Percentiles rank a stretch among this genome's conserved stretches.
Evolutionary conservation across 2,888 invertebrate genomes (phyloP).

Genomic region (Eristalis intricaria): DNA sequence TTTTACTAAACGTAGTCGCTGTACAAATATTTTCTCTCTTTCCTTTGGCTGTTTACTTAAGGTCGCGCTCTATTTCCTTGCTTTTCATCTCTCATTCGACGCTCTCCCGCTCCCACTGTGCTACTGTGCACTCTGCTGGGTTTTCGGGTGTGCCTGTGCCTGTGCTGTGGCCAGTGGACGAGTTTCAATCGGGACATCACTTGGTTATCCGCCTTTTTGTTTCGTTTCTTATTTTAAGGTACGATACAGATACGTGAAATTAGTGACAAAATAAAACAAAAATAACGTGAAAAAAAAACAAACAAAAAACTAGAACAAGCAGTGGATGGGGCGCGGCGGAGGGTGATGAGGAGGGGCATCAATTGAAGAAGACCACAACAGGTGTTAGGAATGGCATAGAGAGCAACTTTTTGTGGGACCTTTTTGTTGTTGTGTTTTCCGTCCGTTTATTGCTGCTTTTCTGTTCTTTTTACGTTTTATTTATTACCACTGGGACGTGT

Average conservation of each 20-base stretch:
- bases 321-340: background rate
- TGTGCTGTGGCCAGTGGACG: background rate
- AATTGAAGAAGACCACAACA: constrained; percentile 36
- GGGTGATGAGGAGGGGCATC: background rate
- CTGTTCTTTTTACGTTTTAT: constrained; percentile 33
- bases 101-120: background rate
- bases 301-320: background rate
- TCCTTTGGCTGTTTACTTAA: constrained; percentile 24
- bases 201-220: constrained; percentile 6
- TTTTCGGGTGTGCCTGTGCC: too few relatives aligned
- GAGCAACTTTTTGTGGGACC: background rate
- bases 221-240: background rate
- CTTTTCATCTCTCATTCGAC: background rate
- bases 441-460: constrained; percentile 27
- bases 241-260: constrained; percentile 21
- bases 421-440: constrained; percentile 15
- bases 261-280: constrained; percentile 3
- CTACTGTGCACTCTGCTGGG: too few relatives aligned
- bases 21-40: constrained; percentile 28
- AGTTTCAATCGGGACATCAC: background rate
- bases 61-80: constrained; percentile 9
- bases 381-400: constrained; percentile 35
- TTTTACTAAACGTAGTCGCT: constrained; percentile 1
- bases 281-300: background rate
- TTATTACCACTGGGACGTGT: constrained; percentile 43